Percentiles rank a stretch among this genome's conserved stretches.
Evolutionary conservation across 2,797 vertebrate genomes (phyloP).

Genomic region (Cuniculus paca): DNA sequence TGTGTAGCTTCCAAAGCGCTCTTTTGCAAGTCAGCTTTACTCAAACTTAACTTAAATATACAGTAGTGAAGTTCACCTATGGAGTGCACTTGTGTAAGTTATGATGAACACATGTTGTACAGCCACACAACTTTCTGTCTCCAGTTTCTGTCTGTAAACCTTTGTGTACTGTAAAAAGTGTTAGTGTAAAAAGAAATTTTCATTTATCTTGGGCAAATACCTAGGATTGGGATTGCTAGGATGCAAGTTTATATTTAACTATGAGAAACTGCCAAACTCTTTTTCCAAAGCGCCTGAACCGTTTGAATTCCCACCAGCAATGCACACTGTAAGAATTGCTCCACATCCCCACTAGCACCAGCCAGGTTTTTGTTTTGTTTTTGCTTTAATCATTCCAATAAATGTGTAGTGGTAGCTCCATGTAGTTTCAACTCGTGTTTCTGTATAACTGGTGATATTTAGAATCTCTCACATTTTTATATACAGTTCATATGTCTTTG

Average conservation of each 20-base stretch:
- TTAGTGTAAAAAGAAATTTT: constrained; percentile 45
- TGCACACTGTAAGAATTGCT: not conserved
- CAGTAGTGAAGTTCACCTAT: not conserved
- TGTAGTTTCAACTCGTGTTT: not conserved
- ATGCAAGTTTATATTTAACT: constrained; percentile 45
- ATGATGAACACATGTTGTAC: not conserved
- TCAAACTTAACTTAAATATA: constrained; percentile 42
- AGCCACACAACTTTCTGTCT: not conserved
- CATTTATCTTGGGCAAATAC: constrained; percentile 35
- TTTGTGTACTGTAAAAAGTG: not conserved
- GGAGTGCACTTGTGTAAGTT: not conserved
- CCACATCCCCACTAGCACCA: not conserved
- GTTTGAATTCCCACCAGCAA: not conserved
- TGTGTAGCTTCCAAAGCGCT: not conserved
- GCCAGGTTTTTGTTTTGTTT: constrained; percentile 3
- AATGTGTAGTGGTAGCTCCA: not conserved
- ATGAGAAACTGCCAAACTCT: constrained; percentile 43
- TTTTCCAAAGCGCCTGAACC: constrained; percentile 30
- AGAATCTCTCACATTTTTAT: constrained; percentile 21
- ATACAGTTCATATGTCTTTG: not conserved
- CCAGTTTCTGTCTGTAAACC: constrained; percentile 24
- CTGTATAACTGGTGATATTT: not conserved
- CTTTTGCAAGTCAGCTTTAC: constrained; percentile 51
- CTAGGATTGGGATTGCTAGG: not conserved
- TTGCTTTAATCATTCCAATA: constrained; percentile 24